phyloP scores from a whole-genome alignment of 2,797 vertebrate genomes.

The Sphenopsis melanotis region DNA sequence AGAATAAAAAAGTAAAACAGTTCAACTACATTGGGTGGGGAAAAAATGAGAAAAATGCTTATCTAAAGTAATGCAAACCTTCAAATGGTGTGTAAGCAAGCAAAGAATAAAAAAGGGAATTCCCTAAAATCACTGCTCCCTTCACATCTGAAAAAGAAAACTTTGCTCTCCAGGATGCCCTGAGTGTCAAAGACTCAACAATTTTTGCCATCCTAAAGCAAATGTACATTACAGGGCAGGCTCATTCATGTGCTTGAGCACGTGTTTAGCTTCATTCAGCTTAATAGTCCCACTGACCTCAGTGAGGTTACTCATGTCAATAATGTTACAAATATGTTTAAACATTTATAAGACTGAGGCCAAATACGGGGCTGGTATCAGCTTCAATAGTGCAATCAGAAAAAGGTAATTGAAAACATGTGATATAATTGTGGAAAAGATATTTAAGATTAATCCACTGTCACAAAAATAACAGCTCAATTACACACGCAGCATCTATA shows the following conservation, averaged over 20 bases:
- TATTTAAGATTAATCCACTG: background rate
- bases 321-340: background rate
- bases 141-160: background rate
- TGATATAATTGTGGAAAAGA: background rate
- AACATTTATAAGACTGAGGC: background rate
- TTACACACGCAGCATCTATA: background rate
- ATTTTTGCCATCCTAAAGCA: background rate
- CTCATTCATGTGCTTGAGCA: background rate
- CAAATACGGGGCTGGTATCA: background rate
- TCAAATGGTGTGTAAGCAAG: background rate
- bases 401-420: background rate
- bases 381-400: background rate
- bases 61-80: background rate
- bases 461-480: background rate
- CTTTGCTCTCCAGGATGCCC: background rate
- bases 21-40: background rate
- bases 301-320: background rate
- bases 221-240: background rate
- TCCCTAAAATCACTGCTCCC: background rate
- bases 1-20: background rate
- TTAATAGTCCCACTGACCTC: background rate
- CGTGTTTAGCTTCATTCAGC: background rate
- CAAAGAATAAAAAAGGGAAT: background rate
- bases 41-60: background rate
- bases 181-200: background rate